Conservation (phyloP, 1,140 invertebrate genomes). For the Bradynema listronoti region DNA sequence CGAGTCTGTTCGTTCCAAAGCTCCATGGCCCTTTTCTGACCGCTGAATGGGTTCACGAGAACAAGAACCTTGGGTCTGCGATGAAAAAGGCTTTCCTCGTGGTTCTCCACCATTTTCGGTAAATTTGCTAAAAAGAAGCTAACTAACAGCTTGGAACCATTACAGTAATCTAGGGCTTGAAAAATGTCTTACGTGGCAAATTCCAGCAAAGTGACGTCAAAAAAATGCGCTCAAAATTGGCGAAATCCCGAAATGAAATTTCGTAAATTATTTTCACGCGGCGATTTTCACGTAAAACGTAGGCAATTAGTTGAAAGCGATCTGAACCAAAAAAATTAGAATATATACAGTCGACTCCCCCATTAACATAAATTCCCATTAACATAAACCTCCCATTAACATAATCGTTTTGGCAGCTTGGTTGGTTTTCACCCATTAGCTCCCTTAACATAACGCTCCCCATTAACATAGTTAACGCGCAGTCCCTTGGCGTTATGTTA, state of each 20-base stretch:
- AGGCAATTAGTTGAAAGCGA: not conserved
- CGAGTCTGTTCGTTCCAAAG: conserved; percentile 58
- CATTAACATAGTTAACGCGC: no score
- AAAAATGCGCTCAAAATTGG: not conserved
- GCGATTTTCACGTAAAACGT: not conserved
- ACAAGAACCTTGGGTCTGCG: conserved; percentile 49
- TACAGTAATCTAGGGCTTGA: no score
- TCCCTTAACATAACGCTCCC: no score
- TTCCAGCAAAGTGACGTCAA: not conserved
- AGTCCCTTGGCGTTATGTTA: not conserved
- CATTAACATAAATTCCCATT: not conserved
- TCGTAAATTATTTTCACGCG: not conserved
- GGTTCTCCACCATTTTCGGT: not conserved
- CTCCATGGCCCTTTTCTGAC: conserved; percentile 59
- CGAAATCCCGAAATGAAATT: not conserved
- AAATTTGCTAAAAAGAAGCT: not conserved
- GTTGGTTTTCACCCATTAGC: no score
- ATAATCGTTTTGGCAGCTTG: not conserved
- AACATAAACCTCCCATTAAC: not conserved
- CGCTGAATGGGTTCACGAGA: conserved; percentile 61
- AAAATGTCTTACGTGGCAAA: not conserved
- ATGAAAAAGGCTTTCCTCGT: not conserved
- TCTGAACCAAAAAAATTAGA: not conserved
- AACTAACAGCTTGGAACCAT: not conserved
- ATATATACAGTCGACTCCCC: not conserved